A percentile compares a stretch with the other conserved stretches of the same genome.
Evolutionary conservation across 2,888 invertebrate species (phyloP).

Genomic region (Caenorhabditis sp.): DNA sequence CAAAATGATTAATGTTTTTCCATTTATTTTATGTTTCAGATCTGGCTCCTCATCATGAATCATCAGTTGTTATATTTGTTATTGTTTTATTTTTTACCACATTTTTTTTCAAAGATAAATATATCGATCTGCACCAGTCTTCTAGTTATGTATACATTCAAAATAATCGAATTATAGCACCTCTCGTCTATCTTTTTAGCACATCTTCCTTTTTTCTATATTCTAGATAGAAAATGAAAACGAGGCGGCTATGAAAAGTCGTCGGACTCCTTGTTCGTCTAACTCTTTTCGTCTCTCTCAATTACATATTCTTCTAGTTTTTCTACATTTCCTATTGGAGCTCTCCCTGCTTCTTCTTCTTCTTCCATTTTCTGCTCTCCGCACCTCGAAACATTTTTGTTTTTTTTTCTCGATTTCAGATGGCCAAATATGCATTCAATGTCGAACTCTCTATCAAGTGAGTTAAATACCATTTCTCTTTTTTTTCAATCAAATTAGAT

Average conservation of each 20-base stretch:
- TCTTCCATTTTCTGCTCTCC: conserved; percentile 4
- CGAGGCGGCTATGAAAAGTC: neutral
- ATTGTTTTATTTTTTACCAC: conserved; percentile 1
- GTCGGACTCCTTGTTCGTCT: conserved; percentile 1
- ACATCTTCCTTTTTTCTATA: conserved; percentile 4
- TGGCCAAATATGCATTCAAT: conserved; percentile 29
- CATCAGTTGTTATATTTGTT: neutral
- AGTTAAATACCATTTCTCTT: conserved; percentile 4
- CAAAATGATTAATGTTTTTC: neutral
- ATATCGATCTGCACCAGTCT: neutral
- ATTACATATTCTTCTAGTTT: conserved; percentile 7
- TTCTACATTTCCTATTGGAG: conserved; percentile 11
- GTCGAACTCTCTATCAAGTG: conserved; percentile 27
- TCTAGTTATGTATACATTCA: neutral
- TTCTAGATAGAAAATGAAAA: neutral
- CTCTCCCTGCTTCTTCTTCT: conserved; percentile 38
- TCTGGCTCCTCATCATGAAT: neutral
- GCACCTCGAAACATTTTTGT: conserved; percentile 3
- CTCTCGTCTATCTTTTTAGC: neutral
- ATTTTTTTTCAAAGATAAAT: neutral
- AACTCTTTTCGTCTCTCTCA: conserved; percentile 15
- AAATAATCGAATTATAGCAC: conserved; percentile 1
- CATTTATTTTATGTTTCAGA: neutral
- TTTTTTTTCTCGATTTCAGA: conserved; percentile 9
- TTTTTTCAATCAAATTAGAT: neutral